Evolutionary conservation across 2,113 vertebrate species (phyloP), one percentile per base, ranked within the genome.

Genomic region (Pholis gunnellus): DNA sequence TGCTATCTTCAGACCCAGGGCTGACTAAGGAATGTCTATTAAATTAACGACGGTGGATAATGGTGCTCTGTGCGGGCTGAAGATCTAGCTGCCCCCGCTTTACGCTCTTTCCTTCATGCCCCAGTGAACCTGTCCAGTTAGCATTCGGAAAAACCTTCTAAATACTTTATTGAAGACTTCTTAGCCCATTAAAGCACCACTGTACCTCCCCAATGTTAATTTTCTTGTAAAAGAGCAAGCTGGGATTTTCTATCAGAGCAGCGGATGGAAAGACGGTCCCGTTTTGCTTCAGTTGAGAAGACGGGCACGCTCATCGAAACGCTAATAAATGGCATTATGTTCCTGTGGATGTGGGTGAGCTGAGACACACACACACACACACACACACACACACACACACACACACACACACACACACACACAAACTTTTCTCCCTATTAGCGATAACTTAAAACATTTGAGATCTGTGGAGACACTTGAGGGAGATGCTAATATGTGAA

Each of bases 41-140:
- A 94, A 95, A 95, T 95, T 94, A 95, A 96, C 87, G 89, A 93
- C 86, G 82, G 89, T 86, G 89, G 88, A 94, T 94, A 94, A 95
- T 94, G 94, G 91, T 66, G 87, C 87, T 89, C 88, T 84, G 89
- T 87, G 87, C 87, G 77, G 89, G 86, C 81, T 90, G 91, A 91
- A 68, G 84, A 81, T 84, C 85, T 88, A 48, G 91, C 90, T 90
- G 90, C 85, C 90, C 88, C 80, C 89, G 89, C 93, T 87, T 88
- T 91, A 87, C 87, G 90, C 87, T 92, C 83, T 87, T 92, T 84
- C 92, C 92, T 93, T 95, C 94, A 94, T 91, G 94, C 92, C 87
- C 90, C 92, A 91, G 82, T 94, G 91, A 95, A 94, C 93, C 93
- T 91, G 88, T 94, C 92, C 93, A 93, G 94, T 93, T 94, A 92